Conservation (phyloP, 2,113 vertebrate species). For the Zosterops borbonicus region DNA sequence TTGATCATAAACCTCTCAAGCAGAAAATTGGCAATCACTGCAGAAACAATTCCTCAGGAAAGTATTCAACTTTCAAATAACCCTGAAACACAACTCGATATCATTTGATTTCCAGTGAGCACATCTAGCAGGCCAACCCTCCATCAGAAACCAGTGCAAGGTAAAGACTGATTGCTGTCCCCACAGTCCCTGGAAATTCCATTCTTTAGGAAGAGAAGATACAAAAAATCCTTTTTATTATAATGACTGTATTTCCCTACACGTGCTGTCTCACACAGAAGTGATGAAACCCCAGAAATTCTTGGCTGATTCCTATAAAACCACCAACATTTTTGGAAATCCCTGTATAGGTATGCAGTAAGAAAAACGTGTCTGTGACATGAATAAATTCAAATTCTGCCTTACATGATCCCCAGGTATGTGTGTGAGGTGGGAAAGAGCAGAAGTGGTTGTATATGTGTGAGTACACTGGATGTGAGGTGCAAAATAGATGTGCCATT, state of each 20-base stretch:
- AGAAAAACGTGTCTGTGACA: neutral
- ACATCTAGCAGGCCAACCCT: neutral
- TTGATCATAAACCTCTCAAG: constrained; percentile 79
- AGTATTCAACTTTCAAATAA: constrained; percentile 78
- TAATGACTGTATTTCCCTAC: neutral
- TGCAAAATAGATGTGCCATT: neutral
- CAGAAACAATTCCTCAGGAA: constrained; percentile 76
- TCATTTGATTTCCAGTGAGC: constrained; percentile 52
- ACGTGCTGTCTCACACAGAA: neutral
- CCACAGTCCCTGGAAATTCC: neutral
- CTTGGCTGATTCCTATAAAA: neutral
- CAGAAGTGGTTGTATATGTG: neutral
- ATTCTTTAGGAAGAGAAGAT: neutral
- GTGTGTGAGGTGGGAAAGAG: neutral
- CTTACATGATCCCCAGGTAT: fast-evolving
- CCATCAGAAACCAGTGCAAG: neutral
- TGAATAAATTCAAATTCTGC: neutral
- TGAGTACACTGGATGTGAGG: neutral
- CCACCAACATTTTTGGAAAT: neutral
- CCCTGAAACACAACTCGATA: constrained; percentile 62
- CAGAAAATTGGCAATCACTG: constrained; percentile 80
- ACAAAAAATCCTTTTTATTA: neutral
- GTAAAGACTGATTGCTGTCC: neutral
- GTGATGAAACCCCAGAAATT: neutral
- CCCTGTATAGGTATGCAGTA: neutral